Conservation (phyloP, 2,888 invertebrate species). For the Mayetiola destructor region DNA sequence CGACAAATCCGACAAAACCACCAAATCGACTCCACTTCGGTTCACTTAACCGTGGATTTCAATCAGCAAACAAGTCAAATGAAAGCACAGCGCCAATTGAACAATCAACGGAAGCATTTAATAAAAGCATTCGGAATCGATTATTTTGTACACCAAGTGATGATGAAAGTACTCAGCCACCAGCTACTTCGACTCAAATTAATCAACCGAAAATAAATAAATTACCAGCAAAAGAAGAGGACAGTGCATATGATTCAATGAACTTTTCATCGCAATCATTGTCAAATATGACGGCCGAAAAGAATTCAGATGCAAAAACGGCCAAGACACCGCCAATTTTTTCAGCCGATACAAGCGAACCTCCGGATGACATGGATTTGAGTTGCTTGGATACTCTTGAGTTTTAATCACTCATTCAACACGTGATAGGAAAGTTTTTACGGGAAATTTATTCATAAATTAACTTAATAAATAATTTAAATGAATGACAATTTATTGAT, state of each 20-base stretch:
- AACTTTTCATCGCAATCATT: background rate
- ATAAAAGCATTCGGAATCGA: background rate
- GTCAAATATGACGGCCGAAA: background rate
- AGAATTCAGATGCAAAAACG: background rate
- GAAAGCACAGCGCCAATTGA: background rate
- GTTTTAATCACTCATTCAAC: background rate
- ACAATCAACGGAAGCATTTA: background rate
- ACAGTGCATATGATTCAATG: slow-evolving; percentile 6
- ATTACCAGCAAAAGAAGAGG: background rate
- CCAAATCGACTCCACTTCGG: background rate
- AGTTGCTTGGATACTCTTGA: background rate
- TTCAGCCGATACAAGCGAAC: background rate
- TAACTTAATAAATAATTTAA: too few relatives aligned
- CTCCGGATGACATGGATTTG: background rate
- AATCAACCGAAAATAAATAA: background rate
- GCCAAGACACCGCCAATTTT: background rate
- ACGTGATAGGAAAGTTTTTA: too few relatives aligned
- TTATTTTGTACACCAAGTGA: background rate
- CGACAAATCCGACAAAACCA: background rate
- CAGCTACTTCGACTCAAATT: background rate
- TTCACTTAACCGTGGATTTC: background rate
- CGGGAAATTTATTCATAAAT: too few relatives aligned
- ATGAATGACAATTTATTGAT: too few relatives aligned
- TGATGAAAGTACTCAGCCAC: background rate
- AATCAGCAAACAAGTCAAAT: background rate